Evolutionary conservation across 2,888 invertebrate genomes (phyloP).

Genomic region (Chymomyza caudatula): DNA sequence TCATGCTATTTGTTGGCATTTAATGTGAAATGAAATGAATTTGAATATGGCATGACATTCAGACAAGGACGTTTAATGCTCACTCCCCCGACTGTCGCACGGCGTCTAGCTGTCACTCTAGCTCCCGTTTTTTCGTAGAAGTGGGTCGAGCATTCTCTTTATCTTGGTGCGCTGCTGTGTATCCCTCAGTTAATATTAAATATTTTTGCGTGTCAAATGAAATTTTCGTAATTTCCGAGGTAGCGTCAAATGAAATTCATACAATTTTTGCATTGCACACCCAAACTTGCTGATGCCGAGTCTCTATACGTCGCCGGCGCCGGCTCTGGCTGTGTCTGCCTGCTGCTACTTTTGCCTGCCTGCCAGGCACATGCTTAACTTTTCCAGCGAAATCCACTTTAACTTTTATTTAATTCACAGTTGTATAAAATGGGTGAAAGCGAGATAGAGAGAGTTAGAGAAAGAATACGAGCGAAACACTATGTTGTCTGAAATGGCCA

Average conservation of each 20-base stretch:
- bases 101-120: neutral
- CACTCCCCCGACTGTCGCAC: neutral
- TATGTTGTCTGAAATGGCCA: too few relatives aligned
- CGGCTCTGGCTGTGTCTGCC: neutral
- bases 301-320: neutral
- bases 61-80: slow-evolving; percentile 32
- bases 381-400: slow-evolving; percentile 25
- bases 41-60: slow-evolving; percentile 48
- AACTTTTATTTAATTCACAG: slow-evolving; percentile 33
- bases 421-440: neutral
- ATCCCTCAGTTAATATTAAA: slow-evolving; percentile 37
- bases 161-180: neutral
- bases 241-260: slow-evolving; percentile 60
- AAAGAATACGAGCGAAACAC: too few relatives aligned
- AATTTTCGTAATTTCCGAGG: slow-evolving; percentile 51
- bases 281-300: neutral
- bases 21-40: slow-evolving; percentile 44
- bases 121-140: neutral
- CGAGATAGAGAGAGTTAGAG: neutral
- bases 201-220: slow-evolving; percentile 64
- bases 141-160: neutral
- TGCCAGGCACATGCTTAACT: slow-evolving; percentile 21
- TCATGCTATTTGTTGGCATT: slow-evolving; percentile 49
- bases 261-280: slow-evolving; percentile 42
- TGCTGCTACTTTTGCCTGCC: neutral